Evolutionary conservation across 2,797 vertebrate genomes (phyloP).

Genomic region (Eptatretus atami): DNA sequence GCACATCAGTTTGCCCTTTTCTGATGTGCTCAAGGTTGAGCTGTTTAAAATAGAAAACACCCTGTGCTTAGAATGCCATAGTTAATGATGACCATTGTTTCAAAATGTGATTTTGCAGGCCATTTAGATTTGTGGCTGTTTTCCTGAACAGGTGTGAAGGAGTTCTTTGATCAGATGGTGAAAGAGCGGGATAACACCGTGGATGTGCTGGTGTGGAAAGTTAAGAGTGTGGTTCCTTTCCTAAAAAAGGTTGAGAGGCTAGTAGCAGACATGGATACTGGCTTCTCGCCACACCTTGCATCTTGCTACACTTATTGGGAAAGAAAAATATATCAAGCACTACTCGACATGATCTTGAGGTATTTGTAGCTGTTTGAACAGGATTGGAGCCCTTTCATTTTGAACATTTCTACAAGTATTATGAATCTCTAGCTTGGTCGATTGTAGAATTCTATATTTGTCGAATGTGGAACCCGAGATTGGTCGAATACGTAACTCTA

Average conservation of each 20-base stretch:
- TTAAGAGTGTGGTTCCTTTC: conserved; percentile 30
- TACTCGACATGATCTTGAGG: conserved; percentile 45
- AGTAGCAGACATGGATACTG: conserved; percentile 31
- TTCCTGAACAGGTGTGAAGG: conserved; percentile 27
- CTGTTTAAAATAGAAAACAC: too few relatives aligned
- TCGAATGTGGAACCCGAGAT: too few relatives aligned
- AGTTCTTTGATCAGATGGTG: conserved; percentile 41
- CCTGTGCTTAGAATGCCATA: too few relatives aligned
- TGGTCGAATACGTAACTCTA: too few relatives aligned
- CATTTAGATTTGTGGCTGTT: background rate
- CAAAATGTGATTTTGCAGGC: too few relatives aligned
- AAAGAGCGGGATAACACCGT: conserved; percentile 24
- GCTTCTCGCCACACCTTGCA: conserved; percentile 28
- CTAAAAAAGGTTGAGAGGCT: conserved; percentile 43
- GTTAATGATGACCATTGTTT: too few relatives aligned
- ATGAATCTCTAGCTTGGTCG: too few relatives aligned
- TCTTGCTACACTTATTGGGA: conserved; percentile 58
- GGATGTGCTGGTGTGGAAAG: conserved; percentile 25
- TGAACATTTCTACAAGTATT: too few relatives aligned
- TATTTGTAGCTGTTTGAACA: conserved; percentile 13
- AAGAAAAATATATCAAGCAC: conserved; percentile 24
- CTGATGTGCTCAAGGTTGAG: too few relatives aligned
- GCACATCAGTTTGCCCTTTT: too few relatives aligned
- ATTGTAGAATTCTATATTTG: too few relatives aligned
- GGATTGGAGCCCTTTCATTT: too few relatives aligned